Evolutionary conservation across 2,797 vertebrate genomes (phyloP), one percentile per base, ranked within the genome.

Genomic region (Dendrocincla tyrannina): DNA sequence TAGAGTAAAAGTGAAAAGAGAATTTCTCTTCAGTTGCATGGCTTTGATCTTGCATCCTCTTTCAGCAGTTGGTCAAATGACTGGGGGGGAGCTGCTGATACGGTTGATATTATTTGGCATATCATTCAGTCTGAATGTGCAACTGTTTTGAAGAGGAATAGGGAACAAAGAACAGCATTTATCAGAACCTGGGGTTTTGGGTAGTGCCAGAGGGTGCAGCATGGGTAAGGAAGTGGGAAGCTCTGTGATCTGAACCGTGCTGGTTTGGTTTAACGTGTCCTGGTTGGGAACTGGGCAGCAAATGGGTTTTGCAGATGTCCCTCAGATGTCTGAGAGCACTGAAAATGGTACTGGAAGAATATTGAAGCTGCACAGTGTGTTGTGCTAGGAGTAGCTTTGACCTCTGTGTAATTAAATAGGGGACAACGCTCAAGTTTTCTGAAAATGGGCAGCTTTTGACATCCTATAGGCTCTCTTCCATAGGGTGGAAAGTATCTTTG

Each of bases 151-250:
- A 70, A 62, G 82, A 33, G 30, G 58, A 81, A 28, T 3, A 35
- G 9, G 24, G 32, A 84, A 49, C 66, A 88, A 91, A 95, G 74
- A 39, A 7, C 44, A 42, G 28, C n/a, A 37, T 25, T 92, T 88
- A 59, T 68, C 82, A 47, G 80, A 47, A 56, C 7, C 32, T 1
- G 3, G 37, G 23, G 42, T 44, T 90, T 85, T 1, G 10, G 22
- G 32, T 83, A 67, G 41, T 75, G 62, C 42, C 1, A 2, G 19
- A 64, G 37, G 30, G 25, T 0, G 0, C 82, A 0, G 0, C 15
- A 1, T 8, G 16, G 56, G 53, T 76, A 11, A 70, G 75, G 75
- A 89, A 56, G 14, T 39, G 59, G 53, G 80, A 79, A 60, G 46
- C 20, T 52, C 49, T 62, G 70, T 72, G 42, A 42, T 70, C n/a